A percentile compares a stretch with the other conserved stretches of the same genome.
Conservation (phyloP, 2,888 invertebrate genomes). For the Pecten maximus region DNA sequence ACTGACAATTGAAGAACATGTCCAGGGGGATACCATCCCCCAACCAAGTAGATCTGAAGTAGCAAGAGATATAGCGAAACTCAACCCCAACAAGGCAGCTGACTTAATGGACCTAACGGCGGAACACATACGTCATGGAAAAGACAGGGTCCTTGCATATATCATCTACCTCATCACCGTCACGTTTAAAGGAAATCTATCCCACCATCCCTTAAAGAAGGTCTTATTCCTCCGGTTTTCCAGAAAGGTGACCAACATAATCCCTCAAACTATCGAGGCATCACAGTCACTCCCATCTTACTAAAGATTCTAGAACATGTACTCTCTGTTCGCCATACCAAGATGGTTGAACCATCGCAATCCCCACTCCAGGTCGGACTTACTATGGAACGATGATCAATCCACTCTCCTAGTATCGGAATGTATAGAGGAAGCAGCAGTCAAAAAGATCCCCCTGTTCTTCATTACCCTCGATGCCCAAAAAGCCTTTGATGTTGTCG, state of each 20-base stretch:
- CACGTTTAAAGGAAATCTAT: background rate
- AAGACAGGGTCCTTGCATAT: background rate
- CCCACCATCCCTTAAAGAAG: background rate
- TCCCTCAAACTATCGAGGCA: background rate
- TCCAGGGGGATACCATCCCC: too few relatives aligned
- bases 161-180: background rate
- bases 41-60: too few relatives aligned
- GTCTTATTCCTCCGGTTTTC: background rate
- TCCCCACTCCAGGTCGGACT: too few relatives aligned
- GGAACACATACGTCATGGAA: background rate
- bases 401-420: background rate
- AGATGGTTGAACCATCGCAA: background rate
- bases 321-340: background rate
- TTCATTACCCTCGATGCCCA: background rate
- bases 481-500: background rate
- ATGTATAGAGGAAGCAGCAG: background rate
- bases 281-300: background rate
- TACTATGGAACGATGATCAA: too few relatives aligned
- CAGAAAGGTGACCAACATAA: background rate
- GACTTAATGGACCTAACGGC: background rate
- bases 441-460: background rate
- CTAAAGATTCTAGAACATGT: background rate
- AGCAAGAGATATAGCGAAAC: too few relatives aligned
- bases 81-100: background rate
- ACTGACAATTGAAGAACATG: too few relatives aligned